These are phyloP conservation scores for Jordanella pulchra DNA, from an alignment of 2,797 vertebrate genomes.

Conservation along the genomic window DNA sequence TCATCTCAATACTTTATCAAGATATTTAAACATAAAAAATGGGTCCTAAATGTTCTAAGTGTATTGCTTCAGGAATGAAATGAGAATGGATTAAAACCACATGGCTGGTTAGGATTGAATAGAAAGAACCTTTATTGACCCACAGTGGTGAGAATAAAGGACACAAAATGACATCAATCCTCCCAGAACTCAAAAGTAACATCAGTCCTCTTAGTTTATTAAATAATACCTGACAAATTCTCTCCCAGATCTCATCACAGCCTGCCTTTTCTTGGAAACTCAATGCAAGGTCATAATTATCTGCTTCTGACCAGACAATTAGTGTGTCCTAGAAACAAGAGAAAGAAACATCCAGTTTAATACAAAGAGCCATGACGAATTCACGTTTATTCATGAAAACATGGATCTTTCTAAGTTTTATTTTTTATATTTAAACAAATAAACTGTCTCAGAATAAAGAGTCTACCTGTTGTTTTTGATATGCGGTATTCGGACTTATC, in stretches of 20 bases:
- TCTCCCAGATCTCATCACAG: conserved; percentile 99
- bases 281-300: conserved; percentile 97
- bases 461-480: conserved; percentile 98
- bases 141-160: too few species aligned
- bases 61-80: neutral
- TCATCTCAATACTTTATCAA: neutral
- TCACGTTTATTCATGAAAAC: neutral
- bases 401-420: too few species aligned
- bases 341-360: conserved; percentile 11
- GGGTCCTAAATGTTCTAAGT: neutral
- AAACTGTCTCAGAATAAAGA: neutral
- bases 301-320: conserved; percentile 99
- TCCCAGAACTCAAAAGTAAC: neutral
- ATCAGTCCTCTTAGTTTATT: neutral
- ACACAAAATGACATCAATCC: neutral
- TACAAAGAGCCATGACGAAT: neutral
- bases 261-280: conserved; percentile 99
- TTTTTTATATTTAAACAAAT: too few species aligned
- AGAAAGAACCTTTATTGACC: too few species aligned
- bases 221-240: conserved; percentile 93
- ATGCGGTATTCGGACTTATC: conserved; percentile 98
- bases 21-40: neutral
- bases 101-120: neutral
- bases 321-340: conserved; percentile 88
- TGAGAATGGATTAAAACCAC: too few species aligned